phyloP scores from a whole-genome alignment of 2,113 vertebrate genomes.

The Seriola rivoliana region DNA sequence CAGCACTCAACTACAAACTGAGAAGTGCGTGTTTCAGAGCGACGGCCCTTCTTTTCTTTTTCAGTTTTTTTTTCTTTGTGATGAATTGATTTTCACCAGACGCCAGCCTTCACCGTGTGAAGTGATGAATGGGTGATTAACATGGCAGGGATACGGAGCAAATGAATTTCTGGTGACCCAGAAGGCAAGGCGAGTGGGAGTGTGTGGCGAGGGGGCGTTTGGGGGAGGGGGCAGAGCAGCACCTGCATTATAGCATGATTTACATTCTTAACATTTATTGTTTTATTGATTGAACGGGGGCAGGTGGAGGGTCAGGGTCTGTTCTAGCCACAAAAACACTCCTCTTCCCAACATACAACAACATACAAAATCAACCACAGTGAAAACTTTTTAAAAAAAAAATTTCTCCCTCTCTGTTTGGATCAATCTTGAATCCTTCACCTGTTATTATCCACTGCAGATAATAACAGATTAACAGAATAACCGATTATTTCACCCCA shows the following conservation, averaged over 20 bases:
- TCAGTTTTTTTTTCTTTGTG: background rate
- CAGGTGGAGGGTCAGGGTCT: background rate
- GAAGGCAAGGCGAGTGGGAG: constrained; percentile 31
- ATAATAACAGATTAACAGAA: too few species aligned
- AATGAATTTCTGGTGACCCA: constrained; percentile 62
- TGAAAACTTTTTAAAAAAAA: background rate
- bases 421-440: constrained; percentile 6
- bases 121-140: constrained; percentile 56
- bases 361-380: background rate
- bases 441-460: too few species aligned
- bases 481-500: too few species aligned
- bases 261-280: constrained; percentile 29
- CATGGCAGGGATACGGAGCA: constrained; percentile 26
- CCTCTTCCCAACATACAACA: too few species aligned
- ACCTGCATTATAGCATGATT: constrained; percentile 18
- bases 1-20: background rate
- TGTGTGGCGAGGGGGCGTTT: background rate
- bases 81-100: constrained; percentile 27
- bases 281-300: constrained; percentile 32
- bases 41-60: background rate
- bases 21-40: background rate
- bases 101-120: background rate
- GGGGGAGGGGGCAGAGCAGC: background rate
- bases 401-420: background rate
- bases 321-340: background rate